Conservation (phyloP, 2,888 invertebrate genomes). For the Epistrophe eligans region DNA sequence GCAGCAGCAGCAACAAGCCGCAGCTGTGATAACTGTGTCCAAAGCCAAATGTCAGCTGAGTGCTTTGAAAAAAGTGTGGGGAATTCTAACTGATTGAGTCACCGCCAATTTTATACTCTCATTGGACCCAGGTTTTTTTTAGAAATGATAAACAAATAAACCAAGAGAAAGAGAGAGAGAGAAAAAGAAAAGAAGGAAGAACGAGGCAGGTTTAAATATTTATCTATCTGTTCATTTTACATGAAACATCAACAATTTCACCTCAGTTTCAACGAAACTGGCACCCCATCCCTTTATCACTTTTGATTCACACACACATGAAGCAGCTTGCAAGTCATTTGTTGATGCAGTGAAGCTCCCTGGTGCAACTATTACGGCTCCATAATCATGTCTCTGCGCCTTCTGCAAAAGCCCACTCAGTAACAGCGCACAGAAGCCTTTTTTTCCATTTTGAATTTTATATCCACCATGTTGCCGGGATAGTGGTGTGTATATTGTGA, state of each 20-base stretch:
- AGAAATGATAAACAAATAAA: slow-evolving; percentile 5
- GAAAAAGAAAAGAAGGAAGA: neutral
- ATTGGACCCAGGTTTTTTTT: slow-evolving; percentile 9
- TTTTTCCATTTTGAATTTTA: slow-evolving; percentile 1
- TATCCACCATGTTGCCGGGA: neutral
- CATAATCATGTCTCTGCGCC: slow-evolving; percentile 56
- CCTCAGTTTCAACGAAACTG: neutral
- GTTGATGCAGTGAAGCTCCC: neutral
- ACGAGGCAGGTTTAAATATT: slow-evolving; percentile 30
- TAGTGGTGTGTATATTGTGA: slow-evolving; percentile 9
- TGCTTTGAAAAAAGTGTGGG: slow-evolving; percentile 44
- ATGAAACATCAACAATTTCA: slow-evolving; percentile 38
- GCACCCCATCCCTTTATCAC: neutral
- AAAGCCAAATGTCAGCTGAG: slow-evolving; percentile 30
- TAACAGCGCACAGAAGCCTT: slow-evolving; percentile 1
- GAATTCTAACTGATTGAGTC: slow-evolving; percentile 69
- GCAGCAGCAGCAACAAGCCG: slow-evolving; percentile 11
- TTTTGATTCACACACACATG: neutral
- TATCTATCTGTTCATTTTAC: slow-evolving; percentile 60
- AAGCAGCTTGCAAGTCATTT: neutral
- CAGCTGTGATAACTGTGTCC: slow-evolving; percentile 20
- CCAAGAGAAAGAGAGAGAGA: neutral
- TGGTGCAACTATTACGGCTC: slow-evolving; percentile 48
- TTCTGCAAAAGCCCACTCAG: slow-evolving; percentile 13
- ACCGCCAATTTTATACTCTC: slow-evolving; percentile 63